Base-by-base conservation (phyloP, 2,113 vertebrate species). In the Peromyscus californicus region DNA sequence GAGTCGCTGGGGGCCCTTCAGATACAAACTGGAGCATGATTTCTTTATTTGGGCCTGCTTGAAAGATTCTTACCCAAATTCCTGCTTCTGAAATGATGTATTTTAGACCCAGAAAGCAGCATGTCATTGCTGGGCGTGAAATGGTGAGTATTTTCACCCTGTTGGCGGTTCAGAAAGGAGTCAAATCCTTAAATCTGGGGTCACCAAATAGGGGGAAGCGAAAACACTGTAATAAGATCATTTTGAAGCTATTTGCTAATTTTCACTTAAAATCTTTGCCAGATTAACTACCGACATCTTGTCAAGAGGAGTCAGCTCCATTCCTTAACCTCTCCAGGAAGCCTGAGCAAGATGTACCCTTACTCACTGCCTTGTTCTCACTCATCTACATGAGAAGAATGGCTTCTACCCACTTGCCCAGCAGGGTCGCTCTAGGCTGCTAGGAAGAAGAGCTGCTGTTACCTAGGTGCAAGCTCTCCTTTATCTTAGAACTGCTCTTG, bases 221-320 rank as follows among this genome's bases (percentile, higher is more conserved):
- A 85, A 91, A 88, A 89, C 31, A 8, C 79, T 57, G 12, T 1
- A 89, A 85, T 59, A 95, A 33, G 3, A 13, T 80, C 4, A 80
- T 57, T 69, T 94, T 87, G 76, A 94, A 51, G 42, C 42, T 92
- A 17, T 45, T 86, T 97, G 91, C 42, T 93, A 89, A 78, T 86
- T 91, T 96, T 94, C 39, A 97, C 54, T 91, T 39, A 67, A 92
- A 90, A 57, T 96, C 33, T 80, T 59, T 94, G 17, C 78, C 22
- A 39, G 92, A 83, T 90, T 90, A 90, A 76, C 91, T 72, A 89
- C 7, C 39, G 42, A 82, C 0, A 69, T 88, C n/a, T 26, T 51
- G 67, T 95, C 29, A 89, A 74, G 59, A 96, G 54, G 88, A 95
- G 6, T 67, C 91, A 89, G 0, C 24, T 96, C 61, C 9, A 65